Percentiles rank a stretch among this genome's conserved stretches.
These are phyloP conservation scores for Erpetoichthys calabaricus DNA, from an alignment of 2,797 vertebrate genomes.

Conservation along the genomic window DNA sequence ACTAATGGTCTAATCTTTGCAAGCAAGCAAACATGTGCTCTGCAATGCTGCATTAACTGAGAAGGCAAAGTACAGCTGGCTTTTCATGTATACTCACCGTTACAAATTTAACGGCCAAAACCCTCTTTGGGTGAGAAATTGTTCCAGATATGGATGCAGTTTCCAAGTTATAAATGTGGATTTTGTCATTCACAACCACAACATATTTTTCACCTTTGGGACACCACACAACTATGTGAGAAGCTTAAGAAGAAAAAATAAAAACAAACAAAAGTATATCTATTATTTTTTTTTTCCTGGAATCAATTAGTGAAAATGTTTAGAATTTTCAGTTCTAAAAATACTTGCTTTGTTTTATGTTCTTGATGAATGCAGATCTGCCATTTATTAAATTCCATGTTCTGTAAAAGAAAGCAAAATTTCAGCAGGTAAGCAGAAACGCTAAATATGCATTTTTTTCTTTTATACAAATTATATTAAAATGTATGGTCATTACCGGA, in stretches of 20 bases:
- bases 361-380: slow-evolving; percentile 89
- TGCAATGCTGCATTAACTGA: too few species aligned
- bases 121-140: slow-evolving; percentile 60
- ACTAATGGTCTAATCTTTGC: too few species aligned
- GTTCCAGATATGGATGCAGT: slow-evolving; percentile 67
- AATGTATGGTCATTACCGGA: slow-evolving; percentile 49
- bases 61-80: too few species aligned
- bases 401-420: slow-evolving; percentile 47
- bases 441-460: slow-evolving; percentile 3
- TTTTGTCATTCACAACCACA: slow-evolving; percentile 53
- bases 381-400: slow-evolving; percentile 94
- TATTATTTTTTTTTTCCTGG: neutral
- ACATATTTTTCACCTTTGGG: slow-evolving; percentile 70
- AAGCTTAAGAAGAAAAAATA: slow-evolving; percentile 47
- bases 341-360: slow-evolving; percentile 85
- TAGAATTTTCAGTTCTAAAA: neutral
- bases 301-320: neutral
- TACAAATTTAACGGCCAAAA: slow-evolving; percentile 74
- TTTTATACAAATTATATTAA: neutral
- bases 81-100: slow-evolving; percentile 49
- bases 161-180: slow-evolving; percentile 68
- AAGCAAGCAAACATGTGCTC: too few species aligned
- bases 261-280: slow-evolving; percentile 7
- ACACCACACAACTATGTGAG: slow-evolving; percentile 84
- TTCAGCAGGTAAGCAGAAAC: neutral